Evolutionary conservation across 2,888 invertebrate genomes (phyloP), one percentile per base, ranked within the genome.

Genomic region (Plusia festucae): DNA sequence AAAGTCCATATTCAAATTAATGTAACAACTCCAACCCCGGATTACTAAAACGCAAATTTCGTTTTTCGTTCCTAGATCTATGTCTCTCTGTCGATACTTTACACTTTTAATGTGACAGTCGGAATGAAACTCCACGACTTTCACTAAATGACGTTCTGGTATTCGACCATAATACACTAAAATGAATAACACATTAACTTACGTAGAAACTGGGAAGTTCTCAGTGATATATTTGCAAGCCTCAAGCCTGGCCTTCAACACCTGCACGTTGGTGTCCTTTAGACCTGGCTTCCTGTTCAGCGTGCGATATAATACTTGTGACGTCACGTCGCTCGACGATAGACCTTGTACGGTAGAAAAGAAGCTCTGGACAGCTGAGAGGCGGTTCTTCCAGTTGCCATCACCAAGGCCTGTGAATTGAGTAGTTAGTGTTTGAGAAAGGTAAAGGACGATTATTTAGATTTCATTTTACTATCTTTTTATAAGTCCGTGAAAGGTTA

Each of bases 221-320:
- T 98, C 97, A 0, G 98, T 97, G 24, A 99, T 94, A 75, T 96
- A 96, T 77, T 97, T 97, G 64, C 98, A 96, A 13, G 97, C 96
- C 78, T 99, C 98, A 16, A 99, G 90, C 76, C 97, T 96, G 0
- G 97, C 95, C 87, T 98, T 98, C 57, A 98, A 90, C 15, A 98
- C 98, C 95, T 99, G 98, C 72, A 99, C 98, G 88, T 99, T 99
- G 67, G 97, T 98, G 85, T 99, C 99, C 87, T 98, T 97, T 0
- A 97, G 89, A 0, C 99, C 99, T 0, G 99, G 99, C 86, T 98
- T 99, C 84, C 96, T 97, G 76, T 96, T 96, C 16, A 98, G 85
- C 2, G 96, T 96, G 60, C 97, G 96, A 30, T 98, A 96, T 30
- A 98, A 87, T 0, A 97, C 96, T 90, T 99, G 99, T 0, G 97